phyloP scores from a whole-genome alignment of 2,888 invertebrate species.

The Macrosoma leucophasiata region DNA sequence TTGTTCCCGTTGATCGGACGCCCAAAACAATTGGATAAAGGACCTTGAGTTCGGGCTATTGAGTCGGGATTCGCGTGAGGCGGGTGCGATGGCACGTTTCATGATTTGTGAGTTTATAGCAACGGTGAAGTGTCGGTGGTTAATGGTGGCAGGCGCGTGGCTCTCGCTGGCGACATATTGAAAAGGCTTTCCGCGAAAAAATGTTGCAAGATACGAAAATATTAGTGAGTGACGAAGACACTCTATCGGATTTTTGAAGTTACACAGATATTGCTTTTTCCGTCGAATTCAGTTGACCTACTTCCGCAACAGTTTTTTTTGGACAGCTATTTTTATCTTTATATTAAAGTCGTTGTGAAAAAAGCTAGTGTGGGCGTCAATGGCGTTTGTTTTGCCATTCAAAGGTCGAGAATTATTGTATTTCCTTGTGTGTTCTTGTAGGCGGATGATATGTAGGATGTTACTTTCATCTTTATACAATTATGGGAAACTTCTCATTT shows the following conservation, averaged over 20 bases:
- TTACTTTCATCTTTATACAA: too few relatives aligned
- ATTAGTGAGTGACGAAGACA: constrained; percentile 12
- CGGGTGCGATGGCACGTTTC: constrained; percentile 55
- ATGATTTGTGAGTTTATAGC: constrained; percentile 77
- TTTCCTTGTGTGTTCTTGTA: too few relatives aligned
- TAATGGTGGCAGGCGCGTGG: constrained; percentile 72
- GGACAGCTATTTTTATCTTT: too few relatives aligned
- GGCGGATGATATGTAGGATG: too few relatives aligned
- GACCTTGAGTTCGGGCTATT: constrained; percentile 36
- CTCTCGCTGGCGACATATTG: constrained; percentile 71
- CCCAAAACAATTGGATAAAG: constrained; percentile 31
- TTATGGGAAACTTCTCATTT: too few relatives aligned
- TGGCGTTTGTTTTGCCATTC: too few relatives aligned
- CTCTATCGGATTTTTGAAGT: constrained; percentile 10
- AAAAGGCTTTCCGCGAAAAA: constrained; percentile 72
- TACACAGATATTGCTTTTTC: too few relatives aligned
- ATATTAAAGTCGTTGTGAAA: too few relatives aligned
- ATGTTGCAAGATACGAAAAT: constrained; percentile 29
- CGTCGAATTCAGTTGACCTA: too few relatives aligned
- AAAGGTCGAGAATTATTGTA: too few relatives aligned
- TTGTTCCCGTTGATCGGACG: constrained; percentile 50
- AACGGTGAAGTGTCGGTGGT: constrained; percentile 74
- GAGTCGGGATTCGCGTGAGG: constrained; percentile 41
- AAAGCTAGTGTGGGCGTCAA: too few relatives aligned
- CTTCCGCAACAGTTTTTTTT: too few relatives aligned